phyloP scores from a whole-genome alignment of 2,797 vertebrate species.

The Lepilemur septentrionalis region DNA sequence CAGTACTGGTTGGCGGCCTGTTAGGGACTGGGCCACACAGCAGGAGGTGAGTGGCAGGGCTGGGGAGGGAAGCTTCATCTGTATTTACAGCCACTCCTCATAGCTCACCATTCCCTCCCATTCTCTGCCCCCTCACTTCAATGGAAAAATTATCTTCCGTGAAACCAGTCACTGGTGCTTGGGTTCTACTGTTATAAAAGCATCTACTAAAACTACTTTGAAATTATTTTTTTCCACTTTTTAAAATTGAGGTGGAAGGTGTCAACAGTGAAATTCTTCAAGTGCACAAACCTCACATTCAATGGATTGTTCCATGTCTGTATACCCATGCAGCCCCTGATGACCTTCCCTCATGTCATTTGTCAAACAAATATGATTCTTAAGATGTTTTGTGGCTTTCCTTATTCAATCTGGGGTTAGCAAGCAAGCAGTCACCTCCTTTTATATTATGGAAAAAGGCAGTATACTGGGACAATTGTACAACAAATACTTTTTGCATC shows the following conservation, averaged over 20 bases:
- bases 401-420: not conserved
- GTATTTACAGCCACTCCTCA: too few species aligned
- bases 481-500: not conserved
- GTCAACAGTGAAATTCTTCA: not conserved
- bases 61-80: too few species aligned
- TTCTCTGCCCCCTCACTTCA: too few species aligned
- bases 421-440: too few species aligned
- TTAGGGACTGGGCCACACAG: too few species aligned
- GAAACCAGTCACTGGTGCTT: too few species aligned
- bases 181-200: not conserved
- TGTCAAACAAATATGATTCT: not conserved
- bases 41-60: too few species aligned
- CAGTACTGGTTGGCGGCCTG: too few species aligned
- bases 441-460: not conserved
- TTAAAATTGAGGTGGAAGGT: not conserved
- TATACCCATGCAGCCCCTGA: fast-evolving
- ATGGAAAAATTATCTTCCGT: too few species aligned
- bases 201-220: not conserved
- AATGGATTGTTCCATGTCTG: fast-evolving
- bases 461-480: not conserved
- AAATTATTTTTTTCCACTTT: not conserved
- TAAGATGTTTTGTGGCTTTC: not conserved
- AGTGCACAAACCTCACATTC: not conserved
- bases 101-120: too few species aligned
- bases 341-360: not conserved